Evolutionary conservation across 2,113 vertebrate species (phyloP), one percentile per base, ranked within the genome.

Genomic region (Empidonax traillii): DNA sequence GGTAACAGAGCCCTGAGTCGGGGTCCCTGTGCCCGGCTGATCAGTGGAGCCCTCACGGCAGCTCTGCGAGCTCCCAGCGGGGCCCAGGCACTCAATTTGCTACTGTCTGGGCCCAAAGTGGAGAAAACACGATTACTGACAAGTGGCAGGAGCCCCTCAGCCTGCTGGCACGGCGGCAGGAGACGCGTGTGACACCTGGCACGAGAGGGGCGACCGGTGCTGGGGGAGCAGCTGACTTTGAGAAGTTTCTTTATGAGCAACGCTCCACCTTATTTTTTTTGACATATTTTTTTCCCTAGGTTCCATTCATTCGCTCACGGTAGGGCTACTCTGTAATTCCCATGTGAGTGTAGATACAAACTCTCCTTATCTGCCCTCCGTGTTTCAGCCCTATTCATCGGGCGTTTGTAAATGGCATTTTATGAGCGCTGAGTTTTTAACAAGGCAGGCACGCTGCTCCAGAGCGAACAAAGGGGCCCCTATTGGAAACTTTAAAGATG

Each of bases 401-500:
- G 47, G 35, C 55, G 10, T 95, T 90, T 71, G 43, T 65, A 88
- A 96, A 92, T 46, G 85, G 88, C 72, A 96, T 91, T 96, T 96
- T 87, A 93, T 71, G 84, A 91, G 77, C 3, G 1, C 77, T 9
- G 63, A 67, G 72, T 90, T 89, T 94, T 84, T 88, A 95, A 81
- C 72, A 43, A 65, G 94, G 88, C 92, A 94, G 94, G 93, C 82
- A 71, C 25, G 7, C 81, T 68, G 90, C 87, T 94, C 65, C 2
- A 18, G 73, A 91, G 83, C 0, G 46, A 96, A 97, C 93, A 95
- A 93, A 97, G 95, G 47, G 90, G 87, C 79, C 87, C 94, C 94
- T 97, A 91, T 92, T 96, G 92, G 91, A 96, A 96, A 94, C 78
- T 76, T 91, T 90, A 88, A 94, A 93, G 97, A 84, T 68, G 58